Evolutionary conservation across 2,113 vertebrate species (phyloP).

Genomic region (Pseudopipra pipra): DNA sequence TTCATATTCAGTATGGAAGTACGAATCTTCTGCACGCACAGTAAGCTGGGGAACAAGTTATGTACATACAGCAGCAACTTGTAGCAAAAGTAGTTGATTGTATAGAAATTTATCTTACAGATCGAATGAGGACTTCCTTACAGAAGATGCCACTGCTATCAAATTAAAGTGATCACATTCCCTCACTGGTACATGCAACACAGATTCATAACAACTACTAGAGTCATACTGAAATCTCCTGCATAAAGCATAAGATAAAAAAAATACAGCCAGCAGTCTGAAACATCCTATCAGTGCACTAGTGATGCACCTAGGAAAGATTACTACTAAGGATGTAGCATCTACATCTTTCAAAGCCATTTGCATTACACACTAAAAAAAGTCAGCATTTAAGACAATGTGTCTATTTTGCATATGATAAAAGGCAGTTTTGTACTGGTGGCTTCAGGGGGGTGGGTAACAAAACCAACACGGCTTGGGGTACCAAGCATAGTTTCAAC

Average conservation of each 20-base stretch:
- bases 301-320: not conserved
- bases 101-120: not conserved
- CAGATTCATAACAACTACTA: not conserved
- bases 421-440: not conserved
- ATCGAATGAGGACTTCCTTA: not conserved
- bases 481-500: not conserved
- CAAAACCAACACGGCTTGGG: not conserved
- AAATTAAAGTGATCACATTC: not conserved
- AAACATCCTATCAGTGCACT: not conserved
- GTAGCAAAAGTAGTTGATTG: not conserved
- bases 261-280: not conserved
- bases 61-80: not conserved
- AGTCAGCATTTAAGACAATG: not conserved
- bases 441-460: not conserved
- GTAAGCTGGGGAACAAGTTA: not conserved
- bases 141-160: not conserved
- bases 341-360: not conserved
- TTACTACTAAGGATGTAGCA: not conserved
- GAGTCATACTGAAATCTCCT: not conserved
- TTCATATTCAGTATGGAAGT: not conserved
- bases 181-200: not conserved
- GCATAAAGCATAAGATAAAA: not conserved
- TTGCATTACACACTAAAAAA: not conserved
- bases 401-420: not conserved
- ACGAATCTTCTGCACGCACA: not conserved